Evolutionary conservation across 2,888 invertebrate species (phyloP).

Genomic region (Pristionchus fissidentatus): DNA sequence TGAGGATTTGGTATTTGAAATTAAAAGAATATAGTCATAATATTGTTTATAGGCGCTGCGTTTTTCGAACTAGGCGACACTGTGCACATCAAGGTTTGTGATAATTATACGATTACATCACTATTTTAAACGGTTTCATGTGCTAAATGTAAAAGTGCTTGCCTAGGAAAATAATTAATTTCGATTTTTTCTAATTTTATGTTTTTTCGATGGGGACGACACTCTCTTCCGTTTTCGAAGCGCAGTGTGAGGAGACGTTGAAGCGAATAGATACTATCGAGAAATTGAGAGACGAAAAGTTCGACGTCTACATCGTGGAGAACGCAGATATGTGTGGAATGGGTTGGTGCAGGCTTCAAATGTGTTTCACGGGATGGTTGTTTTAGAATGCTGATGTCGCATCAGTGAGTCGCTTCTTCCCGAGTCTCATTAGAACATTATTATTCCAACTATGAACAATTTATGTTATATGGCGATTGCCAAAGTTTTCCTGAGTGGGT

Average conservation of each 20-base stretch:
- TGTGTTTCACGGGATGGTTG: not conserved
- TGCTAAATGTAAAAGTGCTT: no score
- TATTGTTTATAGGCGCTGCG: not conserved
- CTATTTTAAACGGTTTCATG: not conserved
- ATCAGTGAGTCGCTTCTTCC: no score
- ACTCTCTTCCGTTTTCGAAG: not conserved
- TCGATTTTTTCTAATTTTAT: not conserved
- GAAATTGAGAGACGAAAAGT: slow-evolving; percentile 48
- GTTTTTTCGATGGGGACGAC: not conserved
- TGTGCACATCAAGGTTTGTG: not conserved
- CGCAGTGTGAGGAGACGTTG: slow-evolving; percentile 1
- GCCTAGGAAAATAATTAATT: no score
- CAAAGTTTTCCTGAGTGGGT: no score
- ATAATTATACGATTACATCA: not conserved
- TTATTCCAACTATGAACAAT: no score
- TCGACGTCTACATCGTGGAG: slow-evolving; percentile 53
- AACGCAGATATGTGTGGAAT: slow-evolving; percentile 55
- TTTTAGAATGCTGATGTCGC: no score
- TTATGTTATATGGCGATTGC: no score
- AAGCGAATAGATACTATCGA: slow-evolving; percentile 10
- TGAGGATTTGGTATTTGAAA: not conserved
- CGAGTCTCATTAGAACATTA: no score
- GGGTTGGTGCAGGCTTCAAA: slow-evolving; percentile 41
- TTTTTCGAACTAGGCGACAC: slow-evolving; percentile 22
- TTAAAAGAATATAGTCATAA: not conserved